Evolutionary conservation across 92 coral and sea anemone genomes (phyloP).

Genomic region (Siderastrea radians): DNA sequence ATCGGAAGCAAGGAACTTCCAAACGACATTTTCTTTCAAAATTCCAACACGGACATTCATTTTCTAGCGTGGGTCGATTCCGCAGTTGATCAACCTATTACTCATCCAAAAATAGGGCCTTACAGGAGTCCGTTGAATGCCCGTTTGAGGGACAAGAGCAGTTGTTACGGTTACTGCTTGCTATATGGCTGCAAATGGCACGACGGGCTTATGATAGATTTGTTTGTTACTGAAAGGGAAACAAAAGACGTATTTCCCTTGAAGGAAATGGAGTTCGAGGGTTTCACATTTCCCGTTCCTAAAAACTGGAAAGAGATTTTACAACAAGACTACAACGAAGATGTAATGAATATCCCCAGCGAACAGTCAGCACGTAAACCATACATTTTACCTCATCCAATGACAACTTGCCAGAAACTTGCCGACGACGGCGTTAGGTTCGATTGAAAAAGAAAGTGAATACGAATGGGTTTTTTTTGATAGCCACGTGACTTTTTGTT

Average conservation of each 20-base stretch:
- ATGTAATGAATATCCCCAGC: slow-evolving; percentile 37
- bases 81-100: neutral
- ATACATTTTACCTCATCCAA: slow-evolving; percentile 50
- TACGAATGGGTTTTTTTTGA: too few relatives aligned
- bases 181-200: slow-evolving; percentile 68
- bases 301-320: slow-evolving; percentile 56
- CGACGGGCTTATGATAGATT: slow-evolving; percentile 78
- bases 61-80: neutral
- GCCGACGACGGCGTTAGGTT: neutral
- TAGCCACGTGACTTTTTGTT: too few relatives aligned
- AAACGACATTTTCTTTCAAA: slow-evolving; percentile 67
- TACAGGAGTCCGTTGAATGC: slow-evolving; percentile 52
- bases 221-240: slow-evolving; percentile 58
- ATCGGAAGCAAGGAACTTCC: slow-evolving; percentile 61
- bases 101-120: slow-evolving; percentile 56
- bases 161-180: slow-evolving; percentile 69
- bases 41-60: slow-evolving; percentile 54
- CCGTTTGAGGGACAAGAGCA: slow-evolving; percentile 62
- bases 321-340: slow-evolving; percentile 30
- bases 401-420: slow-evolving; percentile 57
- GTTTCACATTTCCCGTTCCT: slow-evolving; percentile 74
- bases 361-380: slow-evolving; percentile 28
- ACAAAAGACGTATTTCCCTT: slow-evolving; percentile 46
- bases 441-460: neutral
- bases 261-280: slow-evolving; percentile 69